Evolutionary conservation across 2,888 invertebrate species (phyloP).

Genomic region (Tuberolachnus salignus): DNA sequence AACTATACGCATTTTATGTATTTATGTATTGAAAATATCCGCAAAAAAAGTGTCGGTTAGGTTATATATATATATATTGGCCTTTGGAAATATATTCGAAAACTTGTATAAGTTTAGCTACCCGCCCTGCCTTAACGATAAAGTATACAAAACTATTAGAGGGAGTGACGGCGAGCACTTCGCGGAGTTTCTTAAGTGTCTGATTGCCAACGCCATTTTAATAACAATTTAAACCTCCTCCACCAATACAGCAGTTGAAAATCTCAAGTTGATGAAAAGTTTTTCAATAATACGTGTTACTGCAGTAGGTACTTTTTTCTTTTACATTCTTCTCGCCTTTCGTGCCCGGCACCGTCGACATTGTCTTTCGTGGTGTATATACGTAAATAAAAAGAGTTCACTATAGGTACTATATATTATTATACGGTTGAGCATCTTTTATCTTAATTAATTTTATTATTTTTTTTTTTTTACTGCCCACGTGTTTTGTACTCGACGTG

Average conservation of each 20-base stretch:
- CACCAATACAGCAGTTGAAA: slow-evolving; percentile 2
- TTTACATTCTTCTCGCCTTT: background rate
- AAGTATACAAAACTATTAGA: slow-evolving; percentile 40
- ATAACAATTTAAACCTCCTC: slow-evolving; percentile 37
- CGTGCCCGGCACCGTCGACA: background rate
- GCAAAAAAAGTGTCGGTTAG: background rate
- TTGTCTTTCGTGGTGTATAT: slow-evolving; percentile 3
- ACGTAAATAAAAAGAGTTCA: background rate
- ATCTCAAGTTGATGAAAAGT: slow-evolving; percentile 36
- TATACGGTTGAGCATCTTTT: too few relatives aligned
- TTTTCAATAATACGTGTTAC: slow-evolving; percentile 52
- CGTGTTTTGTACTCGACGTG: too few relatives aligned
- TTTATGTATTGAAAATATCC: background rate
- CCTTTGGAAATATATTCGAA: slow-evolving; percentile 25
- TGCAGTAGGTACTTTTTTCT: background rate
- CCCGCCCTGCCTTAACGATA: slow-evolving; percentile 1
- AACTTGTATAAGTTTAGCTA: slow-evolving; percentile 12
- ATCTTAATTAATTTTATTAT: too few relatives aligned
- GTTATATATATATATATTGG: slow-evolving; percentile 11
- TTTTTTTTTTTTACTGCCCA: too few relatives aligned
- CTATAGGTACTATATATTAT: too few relatives aligned
- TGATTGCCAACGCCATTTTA: slow-evolving; percentile 50
- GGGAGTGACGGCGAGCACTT: background rate
- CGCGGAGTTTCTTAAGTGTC: slow-evolving; percentile 34
- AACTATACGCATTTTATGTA: background rate